Conservation (phyloP, 2,113 vertebrate genomes). For the Aphyosemion australe region DNA sequence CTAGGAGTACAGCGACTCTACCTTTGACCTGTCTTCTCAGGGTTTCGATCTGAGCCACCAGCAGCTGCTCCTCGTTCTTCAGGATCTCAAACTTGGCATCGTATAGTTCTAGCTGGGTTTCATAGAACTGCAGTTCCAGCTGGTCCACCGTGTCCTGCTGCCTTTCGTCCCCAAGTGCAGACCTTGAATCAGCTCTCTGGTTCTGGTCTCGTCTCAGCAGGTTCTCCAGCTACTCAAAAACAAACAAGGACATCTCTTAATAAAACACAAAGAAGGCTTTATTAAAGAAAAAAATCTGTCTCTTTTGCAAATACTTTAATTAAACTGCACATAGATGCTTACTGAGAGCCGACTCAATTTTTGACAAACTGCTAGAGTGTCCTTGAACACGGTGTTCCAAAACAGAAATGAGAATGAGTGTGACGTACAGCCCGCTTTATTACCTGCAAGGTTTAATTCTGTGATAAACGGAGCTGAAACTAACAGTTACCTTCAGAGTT, state of each 20-base stretch:
- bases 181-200: constrained; percentile 12
- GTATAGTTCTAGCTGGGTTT: constrained; percentile 91
- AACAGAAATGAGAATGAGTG: no score
- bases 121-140: constrained; percentile 92
- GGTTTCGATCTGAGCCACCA: constrained; percentile 86
- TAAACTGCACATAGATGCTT: no score
- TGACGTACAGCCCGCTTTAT: no score
- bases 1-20: constrained; percentile 44
- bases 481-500: neutral
- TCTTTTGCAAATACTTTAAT: no score
- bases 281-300: no score
- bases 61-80: constrained; percentile 91
- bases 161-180: constrained; percentile 8
- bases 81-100: constrained; percentile 90
- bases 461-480: neutral
- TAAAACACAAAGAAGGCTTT: no score
- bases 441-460: no score
- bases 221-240: constrained; percentile 78
- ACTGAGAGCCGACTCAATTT: no score
- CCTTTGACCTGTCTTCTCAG: constrained; percentile 90
- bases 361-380: no score
- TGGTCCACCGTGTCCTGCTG: constrained; percentile 77
- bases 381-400: no score
- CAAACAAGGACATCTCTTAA: neutral
- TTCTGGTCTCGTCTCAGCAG: constrained; percentile 72